Evolutionary conservation across 2,797 vertebrate genomes (phyloP).

Genomic region (Ataeniobius toweri): DNA sequence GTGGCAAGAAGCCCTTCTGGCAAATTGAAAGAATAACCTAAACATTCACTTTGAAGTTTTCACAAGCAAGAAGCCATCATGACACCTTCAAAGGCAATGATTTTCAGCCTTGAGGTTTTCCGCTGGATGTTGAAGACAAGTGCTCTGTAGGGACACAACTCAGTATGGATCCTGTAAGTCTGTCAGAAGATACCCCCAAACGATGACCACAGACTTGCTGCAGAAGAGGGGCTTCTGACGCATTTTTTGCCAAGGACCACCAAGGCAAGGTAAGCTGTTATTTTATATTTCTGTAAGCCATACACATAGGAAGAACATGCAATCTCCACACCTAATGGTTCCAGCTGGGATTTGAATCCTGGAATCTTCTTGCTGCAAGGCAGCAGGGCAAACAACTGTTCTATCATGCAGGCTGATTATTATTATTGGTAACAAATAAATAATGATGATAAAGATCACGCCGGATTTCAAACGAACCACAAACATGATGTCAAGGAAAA

Average conservation of each 20-base stretch:
- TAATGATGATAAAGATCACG: too few species aligned
- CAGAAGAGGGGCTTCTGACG: constrained; percentile 6
- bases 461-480: too few species aligned
- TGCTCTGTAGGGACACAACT: constrained; percentile 20
- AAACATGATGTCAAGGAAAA: too few species aligned
- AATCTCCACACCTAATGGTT: too few species aligned
- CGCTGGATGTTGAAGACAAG: constrained; percentile 28
- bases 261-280: too few species aligned
- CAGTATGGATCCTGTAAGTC: constrained; percentile 16
- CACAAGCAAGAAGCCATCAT: constrained; percentile 45
- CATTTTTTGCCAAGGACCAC: neutral
- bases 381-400: too few species aligned
- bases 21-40: constrained; percentile 42
- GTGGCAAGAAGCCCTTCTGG: constrained; percentile 46
- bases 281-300: too few species aligned
- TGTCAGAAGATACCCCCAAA: constrained; percentile 24
- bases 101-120: constrained; percentile 46
- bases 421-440: too few species aligned
- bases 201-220: constrained; percentile 12
- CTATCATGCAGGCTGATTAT: too few species aligned
- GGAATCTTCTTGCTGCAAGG: too few species aligned
- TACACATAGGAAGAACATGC: too few species aligned
- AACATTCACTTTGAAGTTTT: constrained; percentile 68
- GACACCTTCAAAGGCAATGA: constrained; percentile 60
- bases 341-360: too few species aligned